These are phyloP conservation scores for Epinotia brunnichana DNA, from an alignment of 2,888 invertebrate genomes.

Conservation along the genomic window DNA sequence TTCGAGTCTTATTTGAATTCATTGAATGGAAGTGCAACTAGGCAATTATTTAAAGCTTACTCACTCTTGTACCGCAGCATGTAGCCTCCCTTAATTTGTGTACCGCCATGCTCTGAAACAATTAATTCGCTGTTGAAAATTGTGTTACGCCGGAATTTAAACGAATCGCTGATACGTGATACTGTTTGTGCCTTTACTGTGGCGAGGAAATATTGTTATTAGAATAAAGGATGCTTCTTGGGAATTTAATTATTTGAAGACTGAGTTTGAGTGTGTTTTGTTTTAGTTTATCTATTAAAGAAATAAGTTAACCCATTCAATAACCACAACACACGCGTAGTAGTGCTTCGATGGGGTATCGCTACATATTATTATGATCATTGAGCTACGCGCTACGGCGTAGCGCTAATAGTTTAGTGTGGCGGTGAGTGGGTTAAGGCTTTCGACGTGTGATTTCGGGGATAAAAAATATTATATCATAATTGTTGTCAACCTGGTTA, in stretches of 20 bases:
- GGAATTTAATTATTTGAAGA: neutral
- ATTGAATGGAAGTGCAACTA: neutral
- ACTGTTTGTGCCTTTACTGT: neutral
- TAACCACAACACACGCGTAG: too few species aligned
- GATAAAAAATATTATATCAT: too few species aligned
- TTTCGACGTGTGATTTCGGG: too few species aligned
- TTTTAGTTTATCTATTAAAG: too few species aligned
- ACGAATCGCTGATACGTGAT: neutral
- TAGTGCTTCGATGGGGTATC: too few species aligned
- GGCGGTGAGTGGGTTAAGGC: too few species aligned
- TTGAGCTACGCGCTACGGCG: too few species aligned
- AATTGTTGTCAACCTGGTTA: too few species aligned
- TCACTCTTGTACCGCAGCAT: slow-evolving; percentile 90
- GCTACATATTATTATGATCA: too few species aligned
- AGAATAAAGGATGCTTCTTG: neutral
- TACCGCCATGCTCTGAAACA: slow-evolving; percentile 85
- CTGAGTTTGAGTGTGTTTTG: too few species aligned
- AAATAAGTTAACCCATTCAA: too few species aligned
- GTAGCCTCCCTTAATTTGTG: slow-evolving; percentile 90
- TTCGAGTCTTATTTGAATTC: neutral
- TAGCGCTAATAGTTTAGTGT: too few species aligned
- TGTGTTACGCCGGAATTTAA: slow-evolving; percentile 5
- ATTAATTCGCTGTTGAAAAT: slow-evolving; percentile 46
- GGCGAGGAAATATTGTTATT: slow-evolving; percentile 3
- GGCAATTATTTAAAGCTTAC: slow-evolving; percentile 60